Conservation (phyloP, 2,113 vertebrate species). For the Salvator merianae region DNA sequence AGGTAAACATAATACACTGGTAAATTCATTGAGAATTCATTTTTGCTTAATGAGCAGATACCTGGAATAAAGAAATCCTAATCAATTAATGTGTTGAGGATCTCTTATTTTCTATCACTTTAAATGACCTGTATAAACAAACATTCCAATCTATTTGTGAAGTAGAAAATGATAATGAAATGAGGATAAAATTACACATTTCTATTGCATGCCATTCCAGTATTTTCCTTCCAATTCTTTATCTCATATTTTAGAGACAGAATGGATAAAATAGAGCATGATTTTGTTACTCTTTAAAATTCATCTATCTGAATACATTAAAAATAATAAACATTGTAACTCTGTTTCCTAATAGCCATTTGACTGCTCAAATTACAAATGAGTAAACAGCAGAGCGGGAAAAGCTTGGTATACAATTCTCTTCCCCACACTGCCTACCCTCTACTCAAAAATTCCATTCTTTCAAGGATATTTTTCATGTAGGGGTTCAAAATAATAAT, state of each 20-base stretch:
- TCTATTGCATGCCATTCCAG: neutral
- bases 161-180: neutral
- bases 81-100: neutral
- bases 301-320: neutral
- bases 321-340: neutral
- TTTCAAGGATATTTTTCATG: neutral
- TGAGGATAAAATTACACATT: neutral
- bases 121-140: neutral
- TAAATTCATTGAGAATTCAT: neutral
- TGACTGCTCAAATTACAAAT: neutral
- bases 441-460: neutral
- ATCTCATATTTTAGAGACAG: neutral
- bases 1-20: neutral
- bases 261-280: neutral
- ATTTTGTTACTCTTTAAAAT: neutral
- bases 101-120: neutral
- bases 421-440: neutral
- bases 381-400: neutral
- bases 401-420: neutral
- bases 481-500: neutral
- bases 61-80: neutral
- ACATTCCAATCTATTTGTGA: accelerated
- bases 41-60: neutral
- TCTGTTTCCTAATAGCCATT: neutral
- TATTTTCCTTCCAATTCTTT: neutral